These are phyloP conservation scores for Zosterops japonicus DNA, from an alignment of 2,113 vertebrate genomes.

Conservation along the genomic window DNA sequence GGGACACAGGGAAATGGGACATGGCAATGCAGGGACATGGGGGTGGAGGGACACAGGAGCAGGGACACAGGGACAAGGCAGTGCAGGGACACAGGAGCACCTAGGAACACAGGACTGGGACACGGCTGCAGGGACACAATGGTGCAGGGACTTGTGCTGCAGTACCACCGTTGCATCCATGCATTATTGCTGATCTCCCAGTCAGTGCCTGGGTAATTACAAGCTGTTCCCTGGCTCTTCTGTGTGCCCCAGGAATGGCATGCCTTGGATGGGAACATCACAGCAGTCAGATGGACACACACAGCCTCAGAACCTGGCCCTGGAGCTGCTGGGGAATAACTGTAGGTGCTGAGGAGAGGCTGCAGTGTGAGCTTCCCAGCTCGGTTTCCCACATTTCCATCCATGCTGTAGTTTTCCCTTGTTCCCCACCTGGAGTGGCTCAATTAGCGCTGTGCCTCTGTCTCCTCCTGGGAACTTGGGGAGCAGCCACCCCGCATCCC, in stretches of 20 bases:
- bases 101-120: not conserved
- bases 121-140: fast-evolving
- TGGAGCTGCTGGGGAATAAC: not conserved
- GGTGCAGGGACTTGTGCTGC: not conserved
- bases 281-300: not conserved
- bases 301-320: not conserved
- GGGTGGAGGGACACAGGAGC: not conserved
- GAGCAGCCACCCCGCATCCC: not conserved
- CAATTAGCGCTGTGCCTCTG: fast-evolving
- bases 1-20: not conserved
- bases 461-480: not conserved
- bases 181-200: not conserved
- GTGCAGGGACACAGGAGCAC: not conserved
- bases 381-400: not conserved
- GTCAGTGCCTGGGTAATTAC: not conserved
- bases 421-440: not conserved
- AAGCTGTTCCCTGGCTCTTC: not conserved
- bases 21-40: not conserved
- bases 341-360: not conserved
- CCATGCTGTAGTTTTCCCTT: not conserved
- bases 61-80: not conserved
- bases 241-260: not conserved
- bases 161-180: not conserved
- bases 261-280: not conserved
- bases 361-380: not conserved